phyloP scores from a whole-genome alignment of 35 echinoderm and acorn worm species.

The Diadema setosum region DNA sequence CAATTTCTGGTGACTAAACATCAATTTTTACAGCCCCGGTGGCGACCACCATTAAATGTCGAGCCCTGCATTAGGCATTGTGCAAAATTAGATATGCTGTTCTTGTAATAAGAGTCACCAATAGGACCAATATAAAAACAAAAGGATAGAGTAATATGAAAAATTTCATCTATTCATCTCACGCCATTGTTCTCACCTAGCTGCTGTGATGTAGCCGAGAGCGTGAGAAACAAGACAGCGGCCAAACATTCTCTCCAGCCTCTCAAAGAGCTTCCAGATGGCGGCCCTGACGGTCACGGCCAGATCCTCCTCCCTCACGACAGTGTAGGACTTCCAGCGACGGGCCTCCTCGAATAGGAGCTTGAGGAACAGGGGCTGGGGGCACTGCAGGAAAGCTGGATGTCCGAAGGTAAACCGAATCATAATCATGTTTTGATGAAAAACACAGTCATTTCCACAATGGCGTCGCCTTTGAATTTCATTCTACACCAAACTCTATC shows the following conservation, averaged over 20 bases:
- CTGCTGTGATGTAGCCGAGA: slow-evolving; percentile 82
- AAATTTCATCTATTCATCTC: slow-evolving; percentile 61
- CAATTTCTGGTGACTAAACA: too few relatives aligned
- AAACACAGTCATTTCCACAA: too few relatives aligned
- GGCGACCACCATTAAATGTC: too few relatives aligned
- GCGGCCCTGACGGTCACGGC: slow-evolving; percentile 68
- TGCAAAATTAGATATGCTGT: too few relatives aligned
- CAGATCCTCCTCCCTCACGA: slow-evolving; percentile 64
- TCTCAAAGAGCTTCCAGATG: slow-evolving; percentile 87
- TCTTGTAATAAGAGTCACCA: too few relatives aligned
- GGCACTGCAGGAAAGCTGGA: slow-evolving; percentile 76
- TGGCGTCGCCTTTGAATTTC: too few relatives aligned
- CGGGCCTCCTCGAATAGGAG: slow-evolving; percentile 91
- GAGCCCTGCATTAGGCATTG: too few relatives aligned
- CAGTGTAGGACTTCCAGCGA: slow-evolving; percentile 85
- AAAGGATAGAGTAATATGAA: background rate
- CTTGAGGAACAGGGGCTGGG: slow-evolving; percentile 90
- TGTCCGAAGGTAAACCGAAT: too few relatives aligned
- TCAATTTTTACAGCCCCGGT: too few relatives aligned
- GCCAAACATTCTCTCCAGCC: slow-evolving; percentile 87
- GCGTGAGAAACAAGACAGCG: slow-evolving; percentile 88
- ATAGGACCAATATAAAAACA: background rate
- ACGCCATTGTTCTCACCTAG: slow-evolving; percentile 57
- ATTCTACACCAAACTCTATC: too few relatives aligned
- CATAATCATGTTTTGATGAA: too few relatives aligned